Evolutionary conservation across 2,888 invertebrate species (phyloP), one percentile per base, ranked within the genome.

Genomic region (Pseudeuparius sepicola): DNA sequence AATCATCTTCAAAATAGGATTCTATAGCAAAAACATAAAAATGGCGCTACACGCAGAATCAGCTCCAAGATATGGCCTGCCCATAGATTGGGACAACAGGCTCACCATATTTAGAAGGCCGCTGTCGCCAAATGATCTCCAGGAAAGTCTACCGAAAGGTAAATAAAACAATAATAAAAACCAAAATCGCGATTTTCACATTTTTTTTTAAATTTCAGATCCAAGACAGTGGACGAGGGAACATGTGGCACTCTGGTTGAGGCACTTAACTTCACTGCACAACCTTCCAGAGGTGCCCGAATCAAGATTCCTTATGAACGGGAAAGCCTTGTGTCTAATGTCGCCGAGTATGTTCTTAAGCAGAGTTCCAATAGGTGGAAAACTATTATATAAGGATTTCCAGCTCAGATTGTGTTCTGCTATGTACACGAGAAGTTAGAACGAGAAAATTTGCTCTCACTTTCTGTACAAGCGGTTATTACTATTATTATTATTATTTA

Each of bases 281-380:
- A 67, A 69, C 2, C 59, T 72, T 1, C 70, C 74, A 0, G 69
- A 71, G 38, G 61, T 70, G 15, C 65, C 67, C 2, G 57, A 65
- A 1, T 70, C 72, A 42, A 65, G 82, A 43, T 84, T 84, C 60
- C 73, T 75, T 1, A 83, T 83, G 82, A 84, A 84, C 59, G 83
- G 83, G 30, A 84, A 84, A 59, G 83, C 80, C 0, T 61, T 84
- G 4, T 83, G 83, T 45, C 68, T 84, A 34, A 83, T 84, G 83
- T 71, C 73, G n/a, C 65, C 71, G 7, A 74, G 75, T 32, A 83
- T 83, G 83, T 83, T 81, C 61, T 65, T 74, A 2, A 68, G 69
- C 41, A 61, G 83, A 25, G 82, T 81, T 18, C 82, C 82, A 1
- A 58, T 71, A 2, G 74, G 73, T 1, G 82, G 82, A 6, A 74